Conservation (phyloP, 2,113 vertebrate species). For the Nothobranchius kuhntae region DNA sequence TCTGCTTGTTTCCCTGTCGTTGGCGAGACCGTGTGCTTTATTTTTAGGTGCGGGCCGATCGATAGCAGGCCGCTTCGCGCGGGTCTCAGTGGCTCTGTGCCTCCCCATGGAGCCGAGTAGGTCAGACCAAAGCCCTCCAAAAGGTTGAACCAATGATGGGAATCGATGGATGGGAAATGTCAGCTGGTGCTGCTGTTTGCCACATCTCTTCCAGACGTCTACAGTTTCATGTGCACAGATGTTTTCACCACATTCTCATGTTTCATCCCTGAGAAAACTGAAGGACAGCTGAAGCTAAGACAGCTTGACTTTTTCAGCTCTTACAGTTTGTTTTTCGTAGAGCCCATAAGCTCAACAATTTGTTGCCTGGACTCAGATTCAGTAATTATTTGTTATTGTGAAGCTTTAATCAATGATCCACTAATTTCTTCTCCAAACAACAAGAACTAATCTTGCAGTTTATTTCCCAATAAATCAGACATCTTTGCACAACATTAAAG, state of each 20-base stretch:
- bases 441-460: constrained; percentile 7
- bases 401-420: neutral
- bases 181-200: constrained; percentile 61
- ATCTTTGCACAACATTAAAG: neutral
- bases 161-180: constrained; percentile 76
- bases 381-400: neutral
- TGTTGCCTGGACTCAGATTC: neutral
- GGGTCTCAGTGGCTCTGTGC: constrained; percentile 42
- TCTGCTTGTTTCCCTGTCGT: constrained; percentile 44
- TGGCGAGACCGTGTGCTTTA: constrained; percentile 41
- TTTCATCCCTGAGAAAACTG: constrained; percentile 22
- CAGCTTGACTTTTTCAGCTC: constrained; percentile 31
- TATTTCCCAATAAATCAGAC: neutral
- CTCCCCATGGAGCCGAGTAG: constrained; percentile 54
- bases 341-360: neutral
- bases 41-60: constrained; percentile 67
- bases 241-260: constrained; percentile 21
- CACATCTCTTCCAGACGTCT: constrained; percentile 18
- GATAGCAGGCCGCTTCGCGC: constrained; percentile 56
- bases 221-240: constrained; percentile 35
- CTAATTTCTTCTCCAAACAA: neutral
- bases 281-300: neutral
- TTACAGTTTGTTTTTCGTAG: neutral
- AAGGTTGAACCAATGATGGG: constrained; percentile 73
- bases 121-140: constrained; percentile 59